phyloP scores from a whole-genome alignment of 2,888 invertebrate genomes.

The Crepidodera aurea region DNA sequence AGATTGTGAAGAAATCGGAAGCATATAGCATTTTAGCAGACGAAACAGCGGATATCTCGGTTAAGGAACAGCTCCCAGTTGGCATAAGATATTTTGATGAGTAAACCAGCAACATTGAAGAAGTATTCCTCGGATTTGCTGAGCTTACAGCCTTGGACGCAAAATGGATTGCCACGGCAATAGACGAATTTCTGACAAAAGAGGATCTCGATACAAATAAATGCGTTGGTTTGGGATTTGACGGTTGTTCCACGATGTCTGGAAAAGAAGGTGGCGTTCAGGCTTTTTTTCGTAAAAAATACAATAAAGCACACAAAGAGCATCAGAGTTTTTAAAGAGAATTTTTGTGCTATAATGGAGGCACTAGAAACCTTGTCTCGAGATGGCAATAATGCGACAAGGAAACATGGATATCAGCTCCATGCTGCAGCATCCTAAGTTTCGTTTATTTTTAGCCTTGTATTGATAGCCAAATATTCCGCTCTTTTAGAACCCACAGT shows the following conservation, averaged over 20 bases:
- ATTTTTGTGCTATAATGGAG: too few species aligned
- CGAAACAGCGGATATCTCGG: constrained; percentile 33
- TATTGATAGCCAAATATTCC: too few species aligned
- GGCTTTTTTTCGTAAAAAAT: too few species aligned
- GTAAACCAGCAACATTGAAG: constrained; percentile 23
- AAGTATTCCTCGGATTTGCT: constrained; percentile 42
- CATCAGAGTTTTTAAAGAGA: too few species aligned
- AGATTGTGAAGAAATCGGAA: constrained; percentile 33
- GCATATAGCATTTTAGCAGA: constrained; percentile 45
- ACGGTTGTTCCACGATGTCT: constrained; percentile 40
- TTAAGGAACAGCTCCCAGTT: constrained; percentile 43
- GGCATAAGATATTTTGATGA: constrained; percentile 28
- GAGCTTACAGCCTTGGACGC: constrained; percentile 43
- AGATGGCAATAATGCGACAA: too few species aligned
- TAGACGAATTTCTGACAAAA: constrained; percentile 39
- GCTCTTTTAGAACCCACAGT: too few species aligned
- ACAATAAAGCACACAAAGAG: too few species aligned
- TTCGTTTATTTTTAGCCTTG: too few species aligned
- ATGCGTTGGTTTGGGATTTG: constrained; percentile 46
- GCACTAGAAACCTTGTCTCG: too few species aligned
- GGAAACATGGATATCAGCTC: too few species aligned
- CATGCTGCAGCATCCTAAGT: too few species aligned
- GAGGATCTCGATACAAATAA: constrained; percentile 39
- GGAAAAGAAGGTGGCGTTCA: constrained; percentile 8
- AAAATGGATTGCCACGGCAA: constrained; percentile 40